phyloP scores from a whole-genome alignment of 2,797 vertebrate species.

The Strix occidentalis region DNA sequence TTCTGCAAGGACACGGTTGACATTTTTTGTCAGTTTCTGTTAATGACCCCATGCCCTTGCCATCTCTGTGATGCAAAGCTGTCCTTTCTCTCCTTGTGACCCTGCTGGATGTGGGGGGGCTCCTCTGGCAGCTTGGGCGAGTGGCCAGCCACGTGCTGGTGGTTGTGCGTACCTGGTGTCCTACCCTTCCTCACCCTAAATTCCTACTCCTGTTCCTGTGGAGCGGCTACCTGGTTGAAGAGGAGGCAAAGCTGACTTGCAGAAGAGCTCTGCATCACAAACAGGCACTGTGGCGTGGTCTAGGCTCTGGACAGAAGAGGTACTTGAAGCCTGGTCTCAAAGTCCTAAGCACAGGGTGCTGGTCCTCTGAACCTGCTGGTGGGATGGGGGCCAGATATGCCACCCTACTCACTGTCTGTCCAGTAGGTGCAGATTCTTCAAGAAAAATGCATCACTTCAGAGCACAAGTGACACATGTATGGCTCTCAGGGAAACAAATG shows the following conservation, averaged over 20 bases:
- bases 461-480: background rate
- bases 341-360: background rate
- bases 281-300: accelerated
- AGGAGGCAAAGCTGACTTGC: background rate
- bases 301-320: background rate
- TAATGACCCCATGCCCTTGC: background rate
- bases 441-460: background rate
- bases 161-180: background rate
- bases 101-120: background rate
- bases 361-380: background rate
- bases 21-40: background rate
- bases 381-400: background rate
- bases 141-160: accelerated
- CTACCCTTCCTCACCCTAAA: background rate
- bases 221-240: background rate
- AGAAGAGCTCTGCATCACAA: background rate
- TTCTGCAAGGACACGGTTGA: background rate
- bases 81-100: background rate
- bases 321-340: background rate
- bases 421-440: background rate
- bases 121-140: accelerated
- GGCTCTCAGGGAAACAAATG: background rate
- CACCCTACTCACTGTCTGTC: background rate
- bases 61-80: background rate
- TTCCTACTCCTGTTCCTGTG: background rate